phyloP scores from a whole-genome alignment of 2,797 vertebrate genomes.

The Girardinus metallicus region DNA sequence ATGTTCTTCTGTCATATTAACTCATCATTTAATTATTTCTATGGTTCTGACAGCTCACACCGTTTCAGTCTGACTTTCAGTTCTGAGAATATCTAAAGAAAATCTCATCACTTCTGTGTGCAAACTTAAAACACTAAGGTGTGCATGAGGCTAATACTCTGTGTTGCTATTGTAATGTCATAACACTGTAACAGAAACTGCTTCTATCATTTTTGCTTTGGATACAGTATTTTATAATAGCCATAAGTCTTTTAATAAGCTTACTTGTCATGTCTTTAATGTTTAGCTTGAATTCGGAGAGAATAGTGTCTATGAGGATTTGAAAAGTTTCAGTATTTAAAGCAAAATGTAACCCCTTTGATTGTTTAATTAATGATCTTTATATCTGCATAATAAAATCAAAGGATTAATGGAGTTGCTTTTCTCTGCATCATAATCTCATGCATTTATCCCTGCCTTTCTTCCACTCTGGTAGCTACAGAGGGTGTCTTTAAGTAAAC shows the following conservation, averaged over 20 bases:
- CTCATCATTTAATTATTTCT: not conserved
- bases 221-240: not conserved
- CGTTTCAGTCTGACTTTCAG: not conserved
- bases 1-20: not conserved
- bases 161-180: not conserved
- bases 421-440: slow-evolving; percentile 37
- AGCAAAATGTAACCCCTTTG: not conserved
- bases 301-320: not conserved
- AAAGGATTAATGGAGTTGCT: slow-evolving; percentile 29
- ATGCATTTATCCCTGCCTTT: slow-evolving; percentile 30
- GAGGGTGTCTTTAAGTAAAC: slow-evolving; percentile 31
- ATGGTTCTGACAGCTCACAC: not conserved
- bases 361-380: not conserved
- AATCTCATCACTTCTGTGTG: not conserved
- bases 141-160: not conserved
- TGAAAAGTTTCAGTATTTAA: not conserved
- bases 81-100: not conserved
- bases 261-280: not conserved
- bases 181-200: not conserved
- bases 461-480: slow-evolving; percentile 39
- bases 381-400: slow-evolving; percentile 1
- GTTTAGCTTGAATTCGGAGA: not conserved
- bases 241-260: not conserved
- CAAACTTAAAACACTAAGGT: not conserved
- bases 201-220: not conserved